A percentile compares a stretch with the other conserved stretches of the same genome.
Conservation (phyloP, 2,797 vertebrate genomes). For the Neostethus bicornis region DNA sequence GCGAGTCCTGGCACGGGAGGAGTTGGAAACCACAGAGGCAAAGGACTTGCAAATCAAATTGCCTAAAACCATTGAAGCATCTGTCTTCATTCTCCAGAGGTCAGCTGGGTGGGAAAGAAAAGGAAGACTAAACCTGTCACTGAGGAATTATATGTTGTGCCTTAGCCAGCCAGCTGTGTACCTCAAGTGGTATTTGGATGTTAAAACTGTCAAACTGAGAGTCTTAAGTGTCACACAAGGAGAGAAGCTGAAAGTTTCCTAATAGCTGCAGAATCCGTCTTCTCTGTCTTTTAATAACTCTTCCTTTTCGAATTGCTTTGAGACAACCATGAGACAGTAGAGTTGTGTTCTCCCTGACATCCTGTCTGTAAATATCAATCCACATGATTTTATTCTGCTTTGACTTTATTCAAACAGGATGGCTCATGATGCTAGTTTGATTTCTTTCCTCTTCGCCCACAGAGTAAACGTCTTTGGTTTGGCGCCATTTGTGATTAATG, state of each 20-base stretch:
- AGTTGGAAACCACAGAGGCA: conserved; percentile 39
- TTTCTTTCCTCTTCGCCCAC: conserved; percentile 51
- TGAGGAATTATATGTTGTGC: conserved; percentile 37
- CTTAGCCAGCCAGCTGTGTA: conserved; percentile 51
- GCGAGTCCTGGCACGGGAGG: conserved; percentile 28
- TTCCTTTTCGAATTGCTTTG: conserved; percentile 29
- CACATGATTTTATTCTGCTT: conserved; percentile 35
- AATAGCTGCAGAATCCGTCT: conserved; percentile 35
- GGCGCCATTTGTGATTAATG: conserved; percentile 74
- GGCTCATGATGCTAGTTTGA: conserved; percentile 55
- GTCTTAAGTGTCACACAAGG: conserved; percentile 13
- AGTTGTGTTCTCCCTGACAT: conserved; percentile 22
- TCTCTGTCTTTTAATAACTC: no score
- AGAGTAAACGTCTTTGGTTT: conserved; percentile 69
- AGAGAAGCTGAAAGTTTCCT: conserved; percentile 42
- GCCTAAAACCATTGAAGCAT: conserved; percentile 65
- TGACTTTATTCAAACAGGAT: conserved; percentile 61
- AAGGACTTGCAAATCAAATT: conserved; percentile 68
- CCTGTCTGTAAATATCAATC: conserved; percentile 14
- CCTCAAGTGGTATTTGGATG: conserved; percentile 22
- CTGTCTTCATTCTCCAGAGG: conserved; percentile 65
- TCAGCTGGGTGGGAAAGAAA: conserved; percentile 44
- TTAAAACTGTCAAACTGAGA: conserved; percentile 28
- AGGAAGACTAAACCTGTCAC: conserved; percentile 60
- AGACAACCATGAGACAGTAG: conserved; percentile 4